These are phyloP conservation scores for Mola mola DNA, from an alignment of 2,113 vertebrate species.

Conservation along the genomic window DNA sequence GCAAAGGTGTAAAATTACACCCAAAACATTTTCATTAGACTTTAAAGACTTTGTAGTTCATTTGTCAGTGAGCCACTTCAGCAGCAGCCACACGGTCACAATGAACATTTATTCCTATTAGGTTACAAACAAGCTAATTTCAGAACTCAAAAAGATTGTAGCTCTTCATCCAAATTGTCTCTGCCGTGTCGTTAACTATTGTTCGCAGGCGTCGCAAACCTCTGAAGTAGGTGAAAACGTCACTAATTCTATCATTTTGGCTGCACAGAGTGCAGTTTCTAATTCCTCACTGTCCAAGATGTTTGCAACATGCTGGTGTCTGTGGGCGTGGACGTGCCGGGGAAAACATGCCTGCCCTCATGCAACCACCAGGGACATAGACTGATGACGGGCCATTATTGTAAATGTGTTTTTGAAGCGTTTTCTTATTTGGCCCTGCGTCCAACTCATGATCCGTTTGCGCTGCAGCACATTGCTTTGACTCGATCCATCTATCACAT, in stretches of 20 bases:
- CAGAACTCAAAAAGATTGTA: too few relatives aligned
- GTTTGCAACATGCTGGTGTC: neutral
- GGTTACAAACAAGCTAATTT: too few relatives aligned
- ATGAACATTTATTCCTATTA: too few relatives aligned
- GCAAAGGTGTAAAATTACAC: too few relatives aligned
- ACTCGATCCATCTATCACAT: slow-evolving; percentile 11
- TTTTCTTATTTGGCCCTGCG: slow-evolving; percentile 12
- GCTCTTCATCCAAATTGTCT: slow-evolving; percentile 38
- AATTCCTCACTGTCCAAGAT: slow-evolving; percentile 26
- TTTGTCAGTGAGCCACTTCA: too few relatives aligned
- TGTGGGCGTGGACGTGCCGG: slow-evolving; percentile 5
- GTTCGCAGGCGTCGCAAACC: slow-evolving; percentile 29
- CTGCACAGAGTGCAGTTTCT: slow-evolving; percentile 26
- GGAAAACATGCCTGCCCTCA: slow-evolving; percentile 3
- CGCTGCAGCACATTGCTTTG: neutral
- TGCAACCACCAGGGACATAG: too few relatives aligned
- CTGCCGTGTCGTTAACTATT: slow-evolving; percentile 13
- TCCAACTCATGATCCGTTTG: slow-evolving; percentile 29
- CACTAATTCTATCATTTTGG: slow-evolving; percentile 55
- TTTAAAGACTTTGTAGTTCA: too few relatives aligned
- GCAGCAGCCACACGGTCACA: too few relatives aligned
- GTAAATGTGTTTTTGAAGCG: slow-evolving; percentile 33
- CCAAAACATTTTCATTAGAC: too few relatives aligned
- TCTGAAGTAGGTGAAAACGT: slow-evolving; percentile 58
- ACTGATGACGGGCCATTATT: too few relatives aligned